These are phyloP conservation scores for Egretta garzetta DNA, from an alignment of 2,113 vertebrate species.

Conservation along the genomic window DNA sequence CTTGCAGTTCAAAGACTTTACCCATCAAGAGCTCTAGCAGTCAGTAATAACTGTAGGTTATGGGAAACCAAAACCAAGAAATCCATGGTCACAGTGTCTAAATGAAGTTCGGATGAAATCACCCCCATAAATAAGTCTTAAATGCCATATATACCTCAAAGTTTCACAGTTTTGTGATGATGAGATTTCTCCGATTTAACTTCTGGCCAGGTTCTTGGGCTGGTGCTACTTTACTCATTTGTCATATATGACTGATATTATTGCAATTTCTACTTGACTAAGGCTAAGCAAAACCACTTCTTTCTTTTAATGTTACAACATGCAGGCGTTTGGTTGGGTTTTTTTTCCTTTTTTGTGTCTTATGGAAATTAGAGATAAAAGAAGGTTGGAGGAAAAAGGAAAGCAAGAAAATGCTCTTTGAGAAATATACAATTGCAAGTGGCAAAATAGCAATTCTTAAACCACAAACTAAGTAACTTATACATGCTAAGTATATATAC, in stretches of 20 bases:
- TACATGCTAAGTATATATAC: too few species aligned
- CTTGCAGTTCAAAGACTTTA: not conserved
- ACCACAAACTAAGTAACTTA: not conserved
- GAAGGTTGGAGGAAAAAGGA: not conserved
- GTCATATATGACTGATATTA: not conserved
- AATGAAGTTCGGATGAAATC: not conserved
- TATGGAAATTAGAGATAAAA: not conserved
- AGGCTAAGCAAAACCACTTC: not conserved
- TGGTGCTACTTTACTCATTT: not conserved
- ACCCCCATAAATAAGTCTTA: not conserved
- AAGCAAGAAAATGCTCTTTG: not conserved
- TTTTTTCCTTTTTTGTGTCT: not conserved
- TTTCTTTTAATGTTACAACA: not conserved
- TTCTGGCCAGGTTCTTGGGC: not conserved
- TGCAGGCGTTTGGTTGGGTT: fast-evolving
- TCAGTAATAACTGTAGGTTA: not conserved
- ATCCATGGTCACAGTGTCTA: not conserved
- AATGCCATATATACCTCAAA: not conserved
- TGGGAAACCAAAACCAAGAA: not conserved
- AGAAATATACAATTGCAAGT: not conserved
- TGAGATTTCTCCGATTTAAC: not conserved
- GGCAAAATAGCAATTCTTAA: not conserved
- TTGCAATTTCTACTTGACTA: not conserved
- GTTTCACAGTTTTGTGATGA: not conserved
- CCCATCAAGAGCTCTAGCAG: not conserved